These are phyloP conservation scores for Scrobipalpa atriplicella DNA, from an alignment of 2,888 invertebrate genomes.

Conservation along the genomic window DNA sequence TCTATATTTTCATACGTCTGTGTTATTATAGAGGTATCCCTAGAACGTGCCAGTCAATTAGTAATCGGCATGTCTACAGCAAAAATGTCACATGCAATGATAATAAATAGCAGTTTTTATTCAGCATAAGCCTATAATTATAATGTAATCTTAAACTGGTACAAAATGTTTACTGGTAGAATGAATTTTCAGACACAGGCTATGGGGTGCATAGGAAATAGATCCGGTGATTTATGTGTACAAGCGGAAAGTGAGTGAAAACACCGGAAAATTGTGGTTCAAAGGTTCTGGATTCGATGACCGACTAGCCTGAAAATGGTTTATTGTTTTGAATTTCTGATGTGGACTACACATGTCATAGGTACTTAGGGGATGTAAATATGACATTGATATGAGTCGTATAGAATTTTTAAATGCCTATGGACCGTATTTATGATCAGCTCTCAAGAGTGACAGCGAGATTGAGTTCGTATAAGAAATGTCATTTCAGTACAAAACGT, in stretches of 20 bases:
- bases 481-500: too few relatives aligned
- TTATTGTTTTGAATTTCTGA: too few relatives aligned
- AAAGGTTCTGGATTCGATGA: not conserved
- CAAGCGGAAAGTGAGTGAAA: conserved; percentile 1
- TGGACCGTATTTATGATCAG: too few relatives aligned
- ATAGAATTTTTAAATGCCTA: too few relatives aligned
- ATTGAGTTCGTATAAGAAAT: too few relatives aligned
- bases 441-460: too few relatives aligned
- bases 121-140: conserved; percentile 53
- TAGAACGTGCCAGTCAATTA: conserved; percentile 48
- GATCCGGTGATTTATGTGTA: conserved; percentile 28
- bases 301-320: not conserved
- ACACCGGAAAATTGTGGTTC: not conserved
- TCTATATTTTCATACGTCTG: not conserved
- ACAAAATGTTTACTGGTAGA: conserved; percentile 52
- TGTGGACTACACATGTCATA: too few relatives aligned
- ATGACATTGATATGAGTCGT: too few relatives aligned
- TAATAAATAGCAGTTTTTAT: conserved; percentile 69
- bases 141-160: conserved; percentile 60
- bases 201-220: conserved; percentile 47
- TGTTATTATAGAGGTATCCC: not conserved
- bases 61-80: conserved; percentile 54
- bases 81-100: conserved; percentile 66
- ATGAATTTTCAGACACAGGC: conserved; percentile 32
- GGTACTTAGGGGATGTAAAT: too few relatives aligned